phyloP scores from a whole-genome alignment of 2,888 invertebrate genomes.

The Trisateles emortualis region DNA sequence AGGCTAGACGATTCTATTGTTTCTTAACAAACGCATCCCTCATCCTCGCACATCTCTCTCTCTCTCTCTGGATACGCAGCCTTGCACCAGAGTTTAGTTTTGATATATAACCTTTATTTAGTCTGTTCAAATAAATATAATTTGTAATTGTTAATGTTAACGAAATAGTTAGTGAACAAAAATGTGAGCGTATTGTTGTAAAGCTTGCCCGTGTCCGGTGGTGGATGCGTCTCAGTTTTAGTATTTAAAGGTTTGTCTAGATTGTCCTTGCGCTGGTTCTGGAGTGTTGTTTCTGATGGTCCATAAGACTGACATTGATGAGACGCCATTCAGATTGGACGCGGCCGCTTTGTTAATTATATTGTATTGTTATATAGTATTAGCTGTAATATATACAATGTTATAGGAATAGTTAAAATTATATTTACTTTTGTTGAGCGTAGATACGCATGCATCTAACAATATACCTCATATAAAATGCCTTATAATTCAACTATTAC shows the following conservation, averaged over 20 bases:
- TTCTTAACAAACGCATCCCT: too few relatives aligned
- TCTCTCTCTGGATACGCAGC: too few relatives aligned
- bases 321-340: neutral
- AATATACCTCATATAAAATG: neutral
- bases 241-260: constrained; percentile 2
- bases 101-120: too few relatives aligned
- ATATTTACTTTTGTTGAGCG: neutral
- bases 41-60: too few relatives aligned
- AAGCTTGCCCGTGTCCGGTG: neutral
- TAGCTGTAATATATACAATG: too few relatives aligned
- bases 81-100: too few relatives aligned
- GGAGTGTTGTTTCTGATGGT: neutral
- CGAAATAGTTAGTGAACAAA: neutral
- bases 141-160: neutral
- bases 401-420: too few relatives aligned
- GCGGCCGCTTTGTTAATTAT: neutral
- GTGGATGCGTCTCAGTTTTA: neutral
- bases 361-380: neutral
- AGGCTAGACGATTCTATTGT: too few relatives aligned
- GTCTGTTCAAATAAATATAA: too few relatives aligned
- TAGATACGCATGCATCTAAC: neutral
- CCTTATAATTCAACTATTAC: neutral
- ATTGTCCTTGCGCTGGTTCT: constrained; percentile 7
- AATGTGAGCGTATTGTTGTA: neutral
- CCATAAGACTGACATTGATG: constrained; percentile 5